Percentiles rank a stretch among this genome's conserved stretches.
Evolutionary conservation across 1,140 invertebrate species (phyloP).

Genomic region (Harlomillsia oculata): DNA sequence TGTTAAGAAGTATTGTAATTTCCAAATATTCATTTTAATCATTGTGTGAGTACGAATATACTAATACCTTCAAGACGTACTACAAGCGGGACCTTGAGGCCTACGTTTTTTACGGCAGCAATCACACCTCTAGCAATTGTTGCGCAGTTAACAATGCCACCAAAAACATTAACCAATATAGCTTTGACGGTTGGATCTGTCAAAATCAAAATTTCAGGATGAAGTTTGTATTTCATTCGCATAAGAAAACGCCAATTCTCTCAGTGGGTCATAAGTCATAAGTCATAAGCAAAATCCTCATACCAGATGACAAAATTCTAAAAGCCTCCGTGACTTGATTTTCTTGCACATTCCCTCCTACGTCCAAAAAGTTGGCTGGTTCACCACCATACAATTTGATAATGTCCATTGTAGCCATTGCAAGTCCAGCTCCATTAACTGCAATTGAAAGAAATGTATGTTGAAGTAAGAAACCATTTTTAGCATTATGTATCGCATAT

Average conservation of each 20-base stretch:
- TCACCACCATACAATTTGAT: slow-evolving; percentile 62
- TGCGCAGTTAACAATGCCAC: slow-evolving; percentile 96
- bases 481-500: too few relatives aligned
- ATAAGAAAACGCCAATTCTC: neutral
- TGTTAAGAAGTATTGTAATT: neutral
- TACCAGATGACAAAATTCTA: slow-evolving; percentile 57
- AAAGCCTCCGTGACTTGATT: slow-evolving; percentile 66
- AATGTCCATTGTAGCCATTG: slow-evolving; percentile 75
- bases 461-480: too few relatives aligned
- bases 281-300: slow-evolving; percentile 44
- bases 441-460: too few relatives aligned
- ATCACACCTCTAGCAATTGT: slow-evolving; percentile 93
- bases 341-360: slow-evolving; percentile 65
- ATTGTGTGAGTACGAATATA: neutral
- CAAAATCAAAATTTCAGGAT: slow-evolving; percentile 9
- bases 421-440: slow-evolving; percentile 70
- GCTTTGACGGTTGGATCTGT: slow-evolving; percentile 81
- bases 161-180: slow-evolving; percentile 97
- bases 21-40: neutral
- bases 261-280: neutral
- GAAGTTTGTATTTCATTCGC: neutral
- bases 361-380: slow-evolving; percentile 73
- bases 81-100: slow-evolving; percentile 76
- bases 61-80: slow-evolving; percentile 79
- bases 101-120: slow-evolving; percentile 67